Base-by-base conservation (phyloP, 2,797 vertebrate genomes). In the Danionella dracula region DNA sequence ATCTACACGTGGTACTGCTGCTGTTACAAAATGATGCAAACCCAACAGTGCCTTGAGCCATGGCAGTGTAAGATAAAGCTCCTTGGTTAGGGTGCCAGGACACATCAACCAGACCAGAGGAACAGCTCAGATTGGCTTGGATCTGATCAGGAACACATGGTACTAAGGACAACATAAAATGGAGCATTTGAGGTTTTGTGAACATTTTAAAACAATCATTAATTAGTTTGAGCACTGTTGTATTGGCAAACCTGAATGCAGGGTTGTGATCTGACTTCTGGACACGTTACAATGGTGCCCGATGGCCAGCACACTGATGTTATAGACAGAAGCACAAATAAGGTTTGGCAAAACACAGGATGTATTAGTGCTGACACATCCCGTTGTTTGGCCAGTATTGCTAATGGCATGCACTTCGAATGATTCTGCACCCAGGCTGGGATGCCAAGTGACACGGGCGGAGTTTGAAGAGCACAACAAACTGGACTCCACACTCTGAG, bases 61-160 rank as follows among this genome's bases (percentile, higher is more conserved):
- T 23, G 0, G 76, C 58, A 1, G 51, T 76, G 78, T 91, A 91
- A 0, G 46, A 78, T 0, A 15, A 27, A 0, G 87, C 88, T 4
- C 88, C 89, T 38, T 41, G 50, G 60, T 84, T 89, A 23, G 72
- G 68, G 70, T 86, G 79, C 89, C 90, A 91, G 15, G 81, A 82
- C 23, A 89, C 75, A 0, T 71, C 70, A 50, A 89, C 78, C 0
- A 11, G 74, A 0, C 78, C 83, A 1, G 81, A 79, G 11, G 76
- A 76, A 54, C 90, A 91, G 57, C 61, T 63, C 38, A 86, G 72
- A 2, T 4, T 12, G 12, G 82, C 74, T 4, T 78, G 66, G 59
- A 86, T 77, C 1, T 68, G 61, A 11, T 72, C 50, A 0, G 89
- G 86, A 9, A 79, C 55, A 60, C 90, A 91, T 37, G 88, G 88